A percentile compares a stretch with the other conserved stretches of the same genome.
phyloP scores from a whole-genome alignment of 2,888 invertebrate genomes.

The Galeruca laticollis region DNA sequence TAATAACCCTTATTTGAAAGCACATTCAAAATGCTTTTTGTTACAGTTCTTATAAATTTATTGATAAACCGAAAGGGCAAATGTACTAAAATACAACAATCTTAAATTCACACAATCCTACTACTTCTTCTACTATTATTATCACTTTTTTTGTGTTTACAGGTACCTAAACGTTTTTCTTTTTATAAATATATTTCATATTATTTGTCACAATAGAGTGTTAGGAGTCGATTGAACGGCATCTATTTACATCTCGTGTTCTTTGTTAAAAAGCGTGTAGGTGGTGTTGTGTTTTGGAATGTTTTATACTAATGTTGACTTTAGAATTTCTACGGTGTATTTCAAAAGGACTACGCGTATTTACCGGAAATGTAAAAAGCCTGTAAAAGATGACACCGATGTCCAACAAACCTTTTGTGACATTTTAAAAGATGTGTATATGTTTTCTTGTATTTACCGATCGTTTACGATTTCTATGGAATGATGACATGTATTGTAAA shows the following conservation, averaged over 20 bases:
- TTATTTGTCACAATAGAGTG: conserved; percentile 1
- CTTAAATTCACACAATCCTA: too few relatives aligned
- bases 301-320: conserved; percentile 57
- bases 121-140: too few relatives aligned
- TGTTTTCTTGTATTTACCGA: conserved; percentile 37
- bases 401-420: conserved; percentile 35
- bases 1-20: too few relatives aligned
- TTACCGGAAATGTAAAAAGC: conserved; percentile 43
- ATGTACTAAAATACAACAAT: too few relatives aligned
- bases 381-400: conserved; percentile 42
- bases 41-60: too few relatives aligned
- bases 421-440: conserved; percentile 27
- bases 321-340: conserved; percentile 54
- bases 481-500: not conserved
- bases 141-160: not conserved
- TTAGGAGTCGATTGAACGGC: conserved; percentile 5
- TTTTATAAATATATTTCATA: conserved; percentile 7
- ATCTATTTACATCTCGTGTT: conserved; percentile 56
- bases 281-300: conserved; percentile 52
- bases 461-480: conserved; percentile 20
- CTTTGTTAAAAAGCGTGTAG: conserved; percentile 55
- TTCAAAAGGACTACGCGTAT: conserved; percentile 47
- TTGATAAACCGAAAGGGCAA: too few relatives aligned
- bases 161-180: conserved; percentile 17
- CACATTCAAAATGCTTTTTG: too few relatives aligned